Evolutionary conservation across 2,888 invertebrate species (phyloP), one percentile per base, ranked within the genome.

Genomic region (Ecliptopera silaceata): DNA sequence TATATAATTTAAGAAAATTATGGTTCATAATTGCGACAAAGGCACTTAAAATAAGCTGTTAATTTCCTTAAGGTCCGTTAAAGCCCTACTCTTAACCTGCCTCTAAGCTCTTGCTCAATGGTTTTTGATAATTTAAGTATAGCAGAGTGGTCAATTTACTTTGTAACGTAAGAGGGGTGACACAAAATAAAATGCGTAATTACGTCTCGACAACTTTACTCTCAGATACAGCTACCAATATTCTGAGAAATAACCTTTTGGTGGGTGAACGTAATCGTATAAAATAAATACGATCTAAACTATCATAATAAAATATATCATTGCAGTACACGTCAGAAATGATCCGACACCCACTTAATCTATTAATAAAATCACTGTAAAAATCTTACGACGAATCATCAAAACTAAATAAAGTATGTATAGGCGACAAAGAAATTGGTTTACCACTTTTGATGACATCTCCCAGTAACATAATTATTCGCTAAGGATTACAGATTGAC

Each of bases 1-100:
- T 52, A 18, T 48, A 38, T n/a, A 53, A 48, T 52, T 32, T 34
- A 45, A 29, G 26, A 50, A 22, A 38, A 22, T 56, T 36, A 51
- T 42, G 31, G 38, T 20, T 42, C 41, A 43, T 56, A 56, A 56
- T 47, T 38, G 42, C 32, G 42, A 26, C 56, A 12, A 6, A 50
- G 29, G 26, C 20, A 26, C 29, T 34, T 39, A n/a, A 48, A 39
- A 39, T 29, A 10, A 48, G 48, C 32, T 46, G 46, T 36, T 36
- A 46, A 45, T 45, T 32, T 34, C 20, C 12, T 46, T 15, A 41
- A 32, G 26, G 44, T 45, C 20, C 36, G 39, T 31, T 18, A 44
- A 34, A 8, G n/a, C 34, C 13, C 6, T 6, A 34, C 34, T 36
- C 36, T 36, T 36, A 36, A 36, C 36, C 15, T 36, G 36, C 15